Conservation (phyloP, 2,888 invertebrate species). For the Bombylius major region DNA sequence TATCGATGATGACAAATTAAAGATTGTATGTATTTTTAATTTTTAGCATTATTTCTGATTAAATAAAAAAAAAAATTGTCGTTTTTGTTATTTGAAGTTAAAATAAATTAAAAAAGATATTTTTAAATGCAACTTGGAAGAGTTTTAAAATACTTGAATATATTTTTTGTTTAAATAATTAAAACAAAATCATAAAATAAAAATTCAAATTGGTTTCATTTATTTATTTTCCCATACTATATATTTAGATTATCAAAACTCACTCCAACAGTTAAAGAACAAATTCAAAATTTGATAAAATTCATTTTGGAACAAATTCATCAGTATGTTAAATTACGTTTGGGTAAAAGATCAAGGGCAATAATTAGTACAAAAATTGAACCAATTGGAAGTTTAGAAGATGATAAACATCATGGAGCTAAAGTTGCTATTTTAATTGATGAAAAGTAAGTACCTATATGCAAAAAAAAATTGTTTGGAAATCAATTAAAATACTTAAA, state of each 20-base stretch:
- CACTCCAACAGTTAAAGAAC: constrained; percentile 31
- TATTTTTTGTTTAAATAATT: too few species aligned
- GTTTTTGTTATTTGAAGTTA: too few species aligned
- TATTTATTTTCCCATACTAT: background rate
- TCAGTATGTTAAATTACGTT: background rate
- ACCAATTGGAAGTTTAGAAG: constrained; percentile 13
- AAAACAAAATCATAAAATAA: too few species aligned
- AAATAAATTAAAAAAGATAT: too few species aligned
- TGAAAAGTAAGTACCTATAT: constrained; percentile 24
- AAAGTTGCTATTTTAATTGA: constrained; percentile 32
- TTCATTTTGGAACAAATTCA: constrained; percentile 46
- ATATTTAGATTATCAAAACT: constrained; percentile 26
- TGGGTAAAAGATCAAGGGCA: background rate
- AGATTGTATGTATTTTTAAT: too few species aligned
- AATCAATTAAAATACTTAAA: too few species aligned
- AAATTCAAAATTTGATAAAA: constrained; percentile 43
- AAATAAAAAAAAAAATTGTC: too few species aligned
- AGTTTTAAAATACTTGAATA: too few species aligned
- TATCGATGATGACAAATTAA: too few species aligned
- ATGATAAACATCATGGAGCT: constrained; percentile 28
- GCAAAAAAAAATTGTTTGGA: background rate
- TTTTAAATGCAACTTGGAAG: too few species aligned
- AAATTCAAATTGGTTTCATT: too few species aligned
- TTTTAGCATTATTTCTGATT: too few species aligned
- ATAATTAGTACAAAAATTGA: background rate